Conservation (phyloP, 2,113 vertebrate species). For the Zapornia atra region DNA sequence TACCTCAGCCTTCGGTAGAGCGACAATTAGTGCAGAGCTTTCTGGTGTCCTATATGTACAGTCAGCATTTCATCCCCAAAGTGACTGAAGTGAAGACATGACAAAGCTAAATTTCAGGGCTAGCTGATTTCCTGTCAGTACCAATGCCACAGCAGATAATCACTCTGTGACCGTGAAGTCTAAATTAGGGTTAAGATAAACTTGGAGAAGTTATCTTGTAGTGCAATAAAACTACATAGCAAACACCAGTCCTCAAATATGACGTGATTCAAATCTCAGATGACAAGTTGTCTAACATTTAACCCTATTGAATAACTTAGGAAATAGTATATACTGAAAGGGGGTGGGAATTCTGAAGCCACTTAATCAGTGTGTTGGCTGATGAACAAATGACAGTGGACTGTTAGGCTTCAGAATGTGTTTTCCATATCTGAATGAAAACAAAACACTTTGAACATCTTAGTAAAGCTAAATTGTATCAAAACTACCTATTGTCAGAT, state of each 20-base stretch:
- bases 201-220: conserved; percentile 51
- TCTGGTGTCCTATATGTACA: fast-evolving
- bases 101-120: background rate
- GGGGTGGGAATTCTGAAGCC: background rate
- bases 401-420: background rate
- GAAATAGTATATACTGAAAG: background rate
- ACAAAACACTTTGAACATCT: background rate
- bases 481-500: background rate
- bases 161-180: conserved; percentile 7
- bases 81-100: background rate
- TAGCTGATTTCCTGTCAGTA: background rate
- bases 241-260: conserved; percentile 50
- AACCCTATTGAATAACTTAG: background rate
- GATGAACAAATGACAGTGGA: background rate
- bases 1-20: too few relatives aligned
- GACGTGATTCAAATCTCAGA: background rate
- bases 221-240: background rate
- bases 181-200: conserved; percentile 59
- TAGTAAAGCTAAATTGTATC: background rate
- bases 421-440: background rate
- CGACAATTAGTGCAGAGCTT: background rate
- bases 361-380: background rate
- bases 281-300: conserved; percentile 21
- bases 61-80: background rate
- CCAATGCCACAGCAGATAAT: background rate